Base-by-base conservation (phyloP, 2,888 invertebrate species). In the Elaeidobius kamerunicus region DNA sequence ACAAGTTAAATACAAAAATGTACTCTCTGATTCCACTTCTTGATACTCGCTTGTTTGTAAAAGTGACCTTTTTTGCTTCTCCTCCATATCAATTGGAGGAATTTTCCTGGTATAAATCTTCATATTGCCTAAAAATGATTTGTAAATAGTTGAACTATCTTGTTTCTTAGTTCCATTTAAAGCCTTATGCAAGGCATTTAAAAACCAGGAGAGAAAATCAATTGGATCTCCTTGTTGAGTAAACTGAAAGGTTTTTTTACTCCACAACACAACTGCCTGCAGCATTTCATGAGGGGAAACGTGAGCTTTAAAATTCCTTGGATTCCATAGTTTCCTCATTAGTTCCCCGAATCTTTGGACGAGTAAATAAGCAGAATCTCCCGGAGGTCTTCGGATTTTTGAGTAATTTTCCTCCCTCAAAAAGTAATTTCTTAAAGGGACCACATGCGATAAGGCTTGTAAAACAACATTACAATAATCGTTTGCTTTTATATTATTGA, bases 281-380 rank as follows among this genome's bases (percentile, higher is more conserved):
- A 99, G 76, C 98, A 99, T 99, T 79, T 99, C 99, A 70, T 99
- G 99, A 0, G 99, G 99, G 15, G 96, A 97, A 0, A 99, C 99
- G 68, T 99, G 99, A 0, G 98, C 91, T 74, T 99, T 99, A 71
- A 99, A 99, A 67, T 98, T 98, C 32, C 95, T 79, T 0, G 98
- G 97, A 74, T 99, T 99, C 99, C 99, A 99, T 64, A 99, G 77
- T 71, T 99, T 99, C 14, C 99, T 79, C 75, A 98, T 83, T 19
- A 99, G 76, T 70, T 99, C 98, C 0, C 98, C 98, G 72, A 96
- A 98, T 67, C 87, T 76, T 68, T 92, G 91, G 0, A 96, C 94
- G 39, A 99, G 75, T 19, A 95, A 80, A 68, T 91, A 92, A 49
- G 88, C 86, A 2, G 92, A 95, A 73, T 98, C 97, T 0, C 98